These are phyloP conservation scores for Scophthalmus maximus DNA, from an alignment of 2,113 vertebrate species.

Conservation along the genomic window DNA sequence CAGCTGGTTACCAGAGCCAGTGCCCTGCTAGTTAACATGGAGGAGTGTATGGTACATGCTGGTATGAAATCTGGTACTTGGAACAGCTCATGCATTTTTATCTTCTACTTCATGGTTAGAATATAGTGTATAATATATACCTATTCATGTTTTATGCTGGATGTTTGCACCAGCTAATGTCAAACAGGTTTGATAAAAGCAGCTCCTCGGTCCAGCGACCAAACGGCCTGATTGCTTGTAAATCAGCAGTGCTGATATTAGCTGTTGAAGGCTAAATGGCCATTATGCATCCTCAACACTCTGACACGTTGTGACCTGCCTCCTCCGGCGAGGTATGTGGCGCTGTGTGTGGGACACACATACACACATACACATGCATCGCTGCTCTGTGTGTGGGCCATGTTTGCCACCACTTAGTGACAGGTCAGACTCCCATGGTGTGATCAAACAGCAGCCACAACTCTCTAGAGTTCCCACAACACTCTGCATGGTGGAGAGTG, in stretches of 20 bases:
- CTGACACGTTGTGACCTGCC: conserved; percentile 79
- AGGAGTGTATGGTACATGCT: conserved; percentile 28
- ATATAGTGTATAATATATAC: background rate
- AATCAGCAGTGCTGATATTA: conserved; percentile 78
- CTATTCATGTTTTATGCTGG: conserved; percentile 8
- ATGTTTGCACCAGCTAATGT: conserved; percentile 20
- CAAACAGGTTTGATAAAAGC: conserved; percentile 53
- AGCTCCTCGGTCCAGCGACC: conserved; percentile 30
- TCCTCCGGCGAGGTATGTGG: conserved; percentile 76
- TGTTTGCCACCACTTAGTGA: conserved; percentile 83
- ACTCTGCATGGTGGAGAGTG: conserved; percentile 76
- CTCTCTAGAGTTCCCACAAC: conserved; percentile 77
- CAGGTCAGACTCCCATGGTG: conserved; percentile 80
- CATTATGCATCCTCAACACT: conserved; percentile 80
- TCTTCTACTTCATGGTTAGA: background rate
- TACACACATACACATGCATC: conserved; percentile 55
- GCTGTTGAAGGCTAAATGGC: conserved; percentile 83
- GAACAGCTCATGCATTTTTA: conserved; percentile 6
- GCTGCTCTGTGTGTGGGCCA: conserved; percentile 78
- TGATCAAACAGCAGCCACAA: conserved; percentile 84
- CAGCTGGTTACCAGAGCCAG: conserved; percentile 66
- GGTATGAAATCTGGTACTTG: conserved; percentile 3
- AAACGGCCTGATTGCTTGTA: conserved; percentile 74
- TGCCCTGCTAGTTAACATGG: conserved; percentile 21
- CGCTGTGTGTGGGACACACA: conserved; percentile 78